A percentile compares a stretch with the other conserved stretches of the same genome.
phyloP scores from a whole-genome alignment of 2,888 invertebrate species.

The Poecilus cupreus region DNA sequence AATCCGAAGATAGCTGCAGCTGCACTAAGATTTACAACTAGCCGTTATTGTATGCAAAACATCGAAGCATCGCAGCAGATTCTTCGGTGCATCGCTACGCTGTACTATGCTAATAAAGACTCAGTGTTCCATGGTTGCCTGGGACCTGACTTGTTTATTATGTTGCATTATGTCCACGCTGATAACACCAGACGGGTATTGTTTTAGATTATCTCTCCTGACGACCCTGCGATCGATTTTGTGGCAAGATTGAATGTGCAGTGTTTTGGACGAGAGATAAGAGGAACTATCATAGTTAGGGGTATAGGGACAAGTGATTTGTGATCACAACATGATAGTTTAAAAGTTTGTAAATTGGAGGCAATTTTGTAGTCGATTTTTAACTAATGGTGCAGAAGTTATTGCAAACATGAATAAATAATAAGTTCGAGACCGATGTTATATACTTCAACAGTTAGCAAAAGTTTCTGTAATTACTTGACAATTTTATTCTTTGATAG shows the following conservation, averaged over 20 bases:
- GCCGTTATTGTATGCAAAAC: conserved; percentile 53
- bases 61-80: conserved; percentile 19
- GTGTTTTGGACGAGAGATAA: too few relatives aligned
- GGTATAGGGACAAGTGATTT: too few relatives aligned
- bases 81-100: conserved; percentile 8
- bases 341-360: not conserved
- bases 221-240: not conserved
- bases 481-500: too few relatives aligned
- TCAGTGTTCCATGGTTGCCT: not conserved
- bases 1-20: not conserved
- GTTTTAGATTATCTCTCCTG: conserved; percentile 18
- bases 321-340: too few relatives aligned
- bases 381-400: too few relatives aligned
- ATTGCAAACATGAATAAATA: not conserved
- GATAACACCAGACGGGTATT: conserved; percentile 9
- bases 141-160: conserved; percentile 34
- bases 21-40: conserved; percentile 41
- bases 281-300: too few relatives aligned
- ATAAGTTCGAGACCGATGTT: not conserved
- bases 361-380: not conserved
- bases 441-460: too few relatives aligned
- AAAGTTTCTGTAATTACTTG: too few relatives aligned
- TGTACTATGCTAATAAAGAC: conserved; percentile 50
- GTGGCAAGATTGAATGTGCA: not conserved
- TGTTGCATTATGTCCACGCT: conserved; percentile 30